Percentiles rank a stretch among this genome's conserved stretches.
Conservation (phyloP, 1,140 invertebrate species). For the Marisa cornuarietis region DNA sequence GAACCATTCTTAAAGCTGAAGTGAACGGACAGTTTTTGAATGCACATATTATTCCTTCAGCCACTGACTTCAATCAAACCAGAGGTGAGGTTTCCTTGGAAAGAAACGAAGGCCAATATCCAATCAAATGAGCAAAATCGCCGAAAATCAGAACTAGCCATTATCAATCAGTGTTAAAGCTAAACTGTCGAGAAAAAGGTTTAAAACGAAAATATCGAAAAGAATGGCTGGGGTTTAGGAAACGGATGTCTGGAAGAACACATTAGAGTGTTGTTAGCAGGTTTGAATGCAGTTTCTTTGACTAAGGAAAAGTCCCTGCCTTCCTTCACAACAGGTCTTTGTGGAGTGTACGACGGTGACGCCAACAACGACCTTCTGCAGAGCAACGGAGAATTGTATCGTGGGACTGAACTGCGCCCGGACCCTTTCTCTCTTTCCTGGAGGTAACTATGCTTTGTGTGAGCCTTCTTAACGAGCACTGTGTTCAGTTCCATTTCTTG, state of each 20-base stretch:
- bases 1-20: slow-evolving; percentile 43
- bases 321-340: slow-evolving; percentile 44
- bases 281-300: not conserved
- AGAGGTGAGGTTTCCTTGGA: slow-evolving; percentile 23
- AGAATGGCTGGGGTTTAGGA: too few relatives aligned
- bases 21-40: slow-evolving; percentile 41
- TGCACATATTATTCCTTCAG: slow-evolving; percentile 41
- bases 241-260: too few relatives aligned
- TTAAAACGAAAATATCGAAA: too few relatives aligned
- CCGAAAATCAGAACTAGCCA: too few relatives aligned
- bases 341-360: slow-evolving; percentile 51
- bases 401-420: slow-evolving; percentile 28
- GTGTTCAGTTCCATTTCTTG: too few relatives aligned
- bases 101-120: too few relatives aligned
- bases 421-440: slow-evolving; percentile 44
- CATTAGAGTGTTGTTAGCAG: not conserved
- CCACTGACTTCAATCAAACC: slow-evolving; percentile 39
- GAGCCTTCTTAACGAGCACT: too few relatives aligned
- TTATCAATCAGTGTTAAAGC: too few relatives aligned
- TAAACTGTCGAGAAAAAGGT: too few relatives aligned
- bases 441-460: slow-evolving; percentile 31
- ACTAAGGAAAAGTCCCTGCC: not conserved
- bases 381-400: slow-evolving; percentile 36
- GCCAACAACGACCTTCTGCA: slow-evolving; percentile 40
- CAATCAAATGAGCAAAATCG: too few relatives aligned